phyloP scores from a whole-genome alignment of 1,140 invertebrate genomes.

The Micrasema longulum region DNA sequence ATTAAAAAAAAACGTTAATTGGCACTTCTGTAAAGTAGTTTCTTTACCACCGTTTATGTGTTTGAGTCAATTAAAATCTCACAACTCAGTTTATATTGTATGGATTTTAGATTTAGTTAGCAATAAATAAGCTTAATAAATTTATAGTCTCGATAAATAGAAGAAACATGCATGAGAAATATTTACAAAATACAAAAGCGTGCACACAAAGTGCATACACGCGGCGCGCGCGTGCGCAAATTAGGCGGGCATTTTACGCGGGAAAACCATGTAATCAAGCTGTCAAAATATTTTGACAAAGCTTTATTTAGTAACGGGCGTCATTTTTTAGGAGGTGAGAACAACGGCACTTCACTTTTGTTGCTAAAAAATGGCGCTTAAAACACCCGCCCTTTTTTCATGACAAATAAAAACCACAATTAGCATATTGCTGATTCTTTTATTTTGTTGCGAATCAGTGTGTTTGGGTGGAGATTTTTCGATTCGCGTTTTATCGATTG shows the following conservation, averaged over 20 bases:
- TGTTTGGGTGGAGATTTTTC: slow-evolving; percentile 1
- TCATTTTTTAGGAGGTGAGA: too few species aligned
- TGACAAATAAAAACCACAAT: slow-evolving; percentile 51
- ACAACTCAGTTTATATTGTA: too few species aligned
- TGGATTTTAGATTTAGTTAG: too few species aligned
- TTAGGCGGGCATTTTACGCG: slow-evolving; percentile 25
- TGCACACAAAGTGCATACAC: slow-evolving; percentile 37
- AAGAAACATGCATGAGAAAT: not conserved
- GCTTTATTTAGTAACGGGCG: not conserved
- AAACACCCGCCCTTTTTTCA: slow-evolving; percentile 34
- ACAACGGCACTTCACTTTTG: not conserved
- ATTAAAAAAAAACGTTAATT: too few species aligned
- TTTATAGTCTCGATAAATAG: too few species aligned
- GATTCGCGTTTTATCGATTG: slow-evolving; percentile 25
- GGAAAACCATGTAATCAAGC: slow-evolving; percentile 42
- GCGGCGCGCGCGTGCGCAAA: slow-evolving; percentile 40
- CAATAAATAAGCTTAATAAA: too few species aligned
- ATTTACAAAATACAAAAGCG: slow-evolving; percentile 13
- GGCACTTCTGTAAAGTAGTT: too few species aligned
- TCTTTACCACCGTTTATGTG: too few species aligned
- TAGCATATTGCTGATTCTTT: slow-evolving; percentile 50
- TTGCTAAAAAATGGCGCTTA: slow-evolving; percentile 28
- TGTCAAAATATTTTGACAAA: slow-evolving; percentile 54
- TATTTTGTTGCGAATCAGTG: slow-evolving; percentile 31
- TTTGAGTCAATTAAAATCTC: too few species aligned